Base-by-base conservation (phyloP, 2,888 invertebrate species). In the Synergus itoensis region DNA sequence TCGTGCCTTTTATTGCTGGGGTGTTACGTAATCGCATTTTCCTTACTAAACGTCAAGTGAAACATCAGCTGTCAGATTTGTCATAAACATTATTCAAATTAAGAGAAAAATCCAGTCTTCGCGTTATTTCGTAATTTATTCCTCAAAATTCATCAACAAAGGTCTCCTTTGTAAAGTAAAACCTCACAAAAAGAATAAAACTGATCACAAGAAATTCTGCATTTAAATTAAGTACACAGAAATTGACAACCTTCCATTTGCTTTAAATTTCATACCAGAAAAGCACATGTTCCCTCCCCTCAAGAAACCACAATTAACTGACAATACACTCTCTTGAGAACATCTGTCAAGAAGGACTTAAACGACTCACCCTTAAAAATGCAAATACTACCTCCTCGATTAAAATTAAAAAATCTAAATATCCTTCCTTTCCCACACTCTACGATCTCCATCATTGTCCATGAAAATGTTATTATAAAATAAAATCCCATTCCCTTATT, bases 391-490 rank as follows among this genome's bases (percentile, higher is more conserved):
- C 53, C 53, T 45, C 9, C 28, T 28, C 62, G 21, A 12, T 62
- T 1, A 73, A 73, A 65, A 60, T 78, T 75, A 76, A 75, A 60
- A 69, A 76, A 81, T 60, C 57, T 62, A 77, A 77, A 64, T 81
- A 75, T 40, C 69, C 76, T 76, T 76, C 41, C 76, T 63, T 78
- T 76, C 76, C 60, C 48, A 43, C 62, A 67, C 69, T 69, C 36
- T 48, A 69, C n/a, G 12, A 60, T 62, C 62, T 28, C 12, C 60
- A 62, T 53, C 60, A 64, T 73, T 48, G 69, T 78, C 60, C 48
- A 62, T 14, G 60, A 21, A 77, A 77, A 63, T 62, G 43, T 48
- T 16, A 36, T 21, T 63, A 65, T 64, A 77, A 77, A 63, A 77
- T 63, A 60, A 76, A 76, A 77, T 48, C 62, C 41, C 8, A 43